Percentiles rank a stretch among this genome's conserved stretches.
Evolutionary conservation across 2,113 vertebrate species (phyloP).

Genomic region (Casuarius casuarius): DNA sequence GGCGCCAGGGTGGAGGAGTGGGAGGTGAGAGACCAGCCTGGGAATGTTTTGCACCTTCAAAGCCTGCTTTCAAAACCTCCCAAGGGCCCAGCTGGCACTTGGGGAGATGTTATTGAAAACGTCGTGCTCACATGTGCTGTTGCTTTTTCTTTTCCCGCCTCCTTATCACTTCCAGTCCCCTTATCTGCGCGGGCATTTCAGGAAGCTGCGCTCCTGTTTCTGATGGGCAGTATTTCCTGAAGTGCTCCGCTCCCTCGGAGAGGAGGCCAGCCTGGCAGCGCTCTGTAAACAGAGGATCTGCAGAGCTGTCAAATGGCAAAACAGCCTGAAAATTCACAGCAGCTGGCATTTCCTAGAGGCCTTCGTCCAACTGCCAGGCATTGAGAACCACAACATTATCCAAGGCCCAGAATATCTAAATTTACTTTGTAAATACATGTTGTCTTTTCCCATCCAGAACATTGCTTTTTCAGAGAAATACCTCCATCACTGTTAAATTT

Average conservation of each 20-base stretch:
- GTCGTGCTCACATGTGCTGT: not conserved
- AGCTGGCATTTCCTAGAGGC: not conserved
- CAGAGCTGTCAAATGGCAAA: not conserved
- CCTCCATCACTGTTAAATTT: not conserved
- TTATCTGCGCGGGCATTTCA: slow-evolving; percentile 1
- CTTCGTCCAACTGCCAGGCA: not conserved
- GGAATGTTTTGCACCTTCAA: not conserved
- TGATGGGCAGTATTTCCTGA: slow-evolving; percentile 18
- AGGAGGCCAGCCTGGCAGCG: not conserved
- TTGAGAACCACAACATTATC: not conserved
- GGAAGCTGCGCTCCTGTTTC: slow-evolving; percentile 8
- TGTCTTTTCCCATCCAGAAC: not conserved
- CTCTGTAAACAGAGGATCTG: not conserved
- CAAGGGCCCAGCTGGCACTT: not conserved
- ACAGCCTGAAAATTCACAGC: not conserved
- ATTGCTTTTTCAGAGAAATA: not conserved
- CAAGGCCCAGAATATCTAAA: not conserved
- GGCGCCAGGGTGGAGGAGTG: not conserved
- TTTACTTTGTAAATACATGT: not conserved
- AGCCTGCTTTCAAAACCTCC: not conserved
- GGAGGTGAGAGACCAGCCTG: not conserved
- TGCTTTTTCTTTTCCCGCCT: not conserved
- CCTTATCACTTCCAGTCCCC: not conserved
- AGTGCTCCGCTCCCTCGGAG: not conserved
- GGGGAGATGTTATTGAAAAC: not conserved